Percentiles rank a stretch among this genome's conserved stretches.
Conservation (phyloP, 2,888 invertebrate genomes). For the Thysanoteuthis rhombus region DNA sequence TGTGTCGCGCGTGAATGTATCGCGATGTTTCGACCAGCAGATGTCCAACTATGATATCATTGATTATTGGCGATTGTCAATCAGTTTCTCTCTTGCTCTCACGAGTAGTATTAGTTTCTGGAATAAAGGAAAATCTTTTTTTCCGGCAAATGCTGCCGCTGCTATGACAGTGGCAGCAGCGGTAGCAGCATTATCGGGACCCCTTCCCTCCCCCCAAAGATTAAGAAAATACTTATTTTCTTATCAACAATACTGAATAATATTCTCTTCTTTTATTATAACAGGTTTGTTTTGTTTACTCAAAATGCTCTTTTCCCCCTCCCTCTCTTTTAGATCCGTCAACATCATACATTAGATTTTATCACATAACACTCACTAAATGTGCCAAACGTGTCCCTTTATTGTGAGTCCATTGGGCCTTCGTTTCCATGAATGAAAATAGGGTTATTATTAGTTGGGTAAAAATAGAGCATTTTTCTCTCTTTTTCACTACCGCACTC, state of each 20-base stretch:
- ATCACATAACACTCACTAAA: too few relatives aligned
- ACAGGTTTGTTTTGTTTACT: not conserved
- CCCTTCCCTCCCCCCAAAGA: too few relatives aligned
- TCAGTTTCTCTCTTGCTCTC: too few relatives aligned
- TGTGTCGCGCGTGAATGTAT: too few relatives aligned
- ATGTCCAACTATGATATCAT: not conserved
- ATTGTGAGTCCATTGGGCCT: not conserved
- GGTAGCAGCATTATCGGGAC: not conserved
- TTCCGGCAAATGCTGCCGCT: not conserved
- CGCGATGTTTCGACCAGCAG: not conserved
- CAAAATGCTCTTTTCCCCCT: not conserved
- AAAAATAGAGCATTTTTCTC: not conserved
- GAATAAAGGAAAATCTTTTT: not conserved
- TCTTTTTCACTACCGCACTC: not conserved
- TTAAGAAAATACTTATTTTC: not conserved
- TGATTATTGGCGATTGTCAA: not conserved
- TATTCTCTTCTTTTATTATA: not conserved
- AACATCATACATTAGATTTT: too few relatives aligned
- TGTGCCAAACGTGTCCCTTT: not conserved
- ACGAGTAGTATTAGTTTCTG: not conserved
- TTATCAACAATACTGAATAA: not conserved
- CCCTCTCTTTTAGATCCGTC: too few relatives aligned
- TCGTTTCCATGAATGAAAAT: not conserved
- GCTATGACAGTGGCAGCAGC: not conserved
- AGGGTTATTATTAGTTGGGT: not conserved